Conservation (phyloP, 2,797 vertebrate genomes). For the Muscicapa striata region DNA sequence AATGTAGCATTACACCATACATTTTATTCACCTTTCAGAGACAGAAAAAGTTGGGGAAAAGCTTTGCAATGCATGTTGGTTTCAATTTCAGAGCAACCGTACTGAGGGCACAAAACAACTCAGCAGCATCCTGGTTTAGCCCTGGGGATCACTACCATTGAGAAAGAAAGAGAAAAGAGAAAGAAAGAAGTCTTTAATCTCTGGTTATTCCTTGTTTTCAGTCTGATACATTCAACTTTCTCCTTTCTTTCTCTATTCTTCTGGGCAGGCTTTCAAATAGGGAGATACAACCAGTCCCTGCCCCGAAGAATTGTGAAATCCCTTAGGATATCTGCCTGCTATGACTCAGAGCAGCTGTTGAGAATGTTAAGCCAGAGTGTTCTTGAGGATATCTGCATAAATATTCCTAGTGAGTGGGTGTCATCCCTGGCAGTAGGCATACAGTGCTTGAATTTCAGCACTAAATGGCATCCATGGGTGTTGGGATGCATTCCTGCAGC, state of each 20-base stretch:
- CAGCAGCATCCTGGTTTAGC: neutral
- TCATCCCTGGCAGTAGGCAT: constrained; percentile 18
- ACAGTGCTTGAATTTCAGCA: constrained; percentile 50
- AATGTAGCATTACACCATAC: neutral
- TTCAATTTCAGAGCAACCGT: neutral
- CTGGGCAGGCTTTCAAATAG: neutral
- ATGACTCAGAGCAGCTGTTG: constrained; percentile 58
- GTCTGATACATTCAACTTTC: neutral
- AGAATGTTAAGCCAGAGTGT: neutral
- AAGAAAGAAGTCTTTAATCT: neutral
- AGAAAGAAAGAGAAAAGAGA: neutral
- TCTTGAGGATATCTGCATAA: constrained; percentile 35
- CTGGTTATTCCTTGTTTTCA: neutral
- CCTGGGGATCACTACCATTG: neutral
- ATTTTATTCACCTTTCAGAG: neutral
- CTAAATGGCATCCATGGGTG: constrained; percentile 42
- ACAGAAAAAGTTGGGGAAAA: neutral
- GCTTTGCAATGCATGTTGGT: neutral
- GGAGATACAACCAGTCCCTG: neutral
- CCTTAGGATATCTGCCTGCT: neutral
- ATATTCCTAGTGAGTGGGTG: constrained; percentile 53
- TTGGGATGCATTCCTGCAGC: constrained; percentile 1
- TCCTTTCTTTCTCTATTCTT: neutral
- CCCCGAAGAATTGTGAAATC: neutral
- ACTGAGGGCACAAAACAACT: neutral